A percentile compares a stretch with the other conserved stretches of the same genome.
These are phyloP conservation scores for Thryonomys swinderianus DNA, from an alignment of 2,113 vertebrate genomes.

Conservation along the genomic window DNA sequence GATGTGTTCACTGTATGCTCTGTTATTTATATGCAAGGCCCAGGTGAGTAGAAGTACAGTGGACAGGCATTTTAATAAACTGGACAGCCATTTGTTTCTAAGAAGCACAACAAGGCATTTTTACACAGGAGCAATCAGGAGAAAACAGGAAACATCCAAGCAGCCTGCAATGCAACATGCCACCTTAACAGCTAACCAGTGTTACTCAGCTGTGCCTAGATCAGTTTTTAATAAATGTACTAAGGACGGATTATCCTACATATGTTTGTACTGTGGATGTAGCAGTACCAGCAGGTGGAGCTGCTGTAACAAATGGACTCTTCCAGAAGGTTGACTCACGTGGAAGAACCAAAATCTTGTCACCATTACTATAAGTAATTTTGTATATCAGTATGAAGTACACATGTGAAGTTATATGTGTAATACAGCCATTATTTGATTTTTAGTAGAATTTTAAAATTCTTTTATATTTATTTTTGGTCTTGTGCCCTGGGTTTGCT, in stretches of 20 bases:
- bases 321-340: constrained; percentile 11
- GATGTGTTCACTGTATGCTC: constrained; percentile 94
- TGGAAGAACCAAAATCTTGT: neutral
- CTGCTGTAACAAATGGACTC: constrained; percentile 38
- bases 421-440: neutral
- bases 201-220: constrained; percentile 99
- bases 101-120: constrained; percentile 95
- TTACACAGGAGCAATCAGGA: constrained; percentile 95
- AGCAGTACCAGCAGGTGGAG: constrained; percentile 74
- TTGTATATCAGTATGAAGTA: neutral
- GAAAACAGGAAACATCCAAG: constrained; percentile 99
- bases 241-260: neutral
- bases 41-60: constrained; percentile 92
- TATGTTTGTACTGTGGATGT: neutral
- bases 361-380: constrained; percentile 5
- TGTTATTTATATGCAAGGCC: constrained; percentile 92
- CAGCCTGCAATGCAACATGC: constrained; percentile 99
- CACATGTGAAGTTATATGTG: neutral
- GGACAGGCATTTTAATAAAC: constrained; percentile 93
- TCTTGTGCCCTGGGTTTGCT: neutral
- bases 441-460: neutral
- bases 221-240: neutral
- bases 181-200: constrained; percentile 99
- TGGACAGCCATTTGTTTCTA: constrained; percentile 94
- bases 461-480: constrained; percentile 12